Evolutionary conservation across 2,797 vertebrate species (phyloP), one percentile per base, ranked within the genome.

Genomic region (Sorex maritimensis): DNA sequence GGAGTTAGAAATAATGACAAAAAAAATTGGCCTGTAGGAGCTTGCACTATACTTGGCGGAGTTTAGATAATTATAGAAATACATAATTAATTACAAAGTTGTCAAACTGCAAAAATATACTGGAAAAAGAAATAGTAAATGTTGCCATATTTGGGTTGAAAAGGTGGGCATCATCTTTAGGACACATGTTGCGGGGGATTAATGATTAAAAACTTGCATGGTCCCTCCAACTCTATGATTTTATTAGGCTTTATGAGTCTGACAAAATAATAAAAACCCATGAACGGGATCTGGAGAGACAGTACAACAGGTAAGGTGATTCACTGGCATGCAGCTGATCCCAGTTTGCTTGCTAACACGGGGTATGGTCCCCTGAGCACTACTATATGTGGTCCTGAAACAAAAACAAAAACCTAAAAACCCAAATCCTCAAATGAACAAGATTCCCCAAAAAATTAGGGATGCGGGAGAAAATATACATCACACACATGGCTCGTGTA

Each of bases 1-100:
- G 61, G 63, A 83, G 6, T 24, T 69, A 90, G 11, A 72, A 68
- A 55, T 55, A 55, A 65, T 6, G 21, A 24, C 15, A 71, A 71
- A 34, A 34, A 72, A 72, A 72, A 71, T 38, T 46, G 88, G 38
- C 44, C 63, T 81, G 21, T 12, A 87, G 67, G 28, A 95, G 26
- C 19, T 55, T 80, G 23, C 0, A 46, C 24, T 90, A 44, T 28
- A 69, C 10, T 41, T 88, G 28, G 28, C 28, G 86, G 26, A 65
- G 52, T 61, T 71, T 87, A 75, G 44, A 93, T 24, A 77, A 49
- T 30, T 78, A 91, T 1, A 93, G 15, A 65, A 11, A 67, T 58
- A 68, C 58, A 24, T 63, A 86, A 89, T 79, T 74, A 79, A 92
- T 15, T 26, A 95, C 6, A 88, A 79, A 86, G 14, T 82, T 88